A percentile compares a stretch with the other conserved stretches of the same genome.
Evolutionary conservation across 92 coral and sea anemone species (phyloP).

Genomic region (Palythoa grandiflora): DNA sequence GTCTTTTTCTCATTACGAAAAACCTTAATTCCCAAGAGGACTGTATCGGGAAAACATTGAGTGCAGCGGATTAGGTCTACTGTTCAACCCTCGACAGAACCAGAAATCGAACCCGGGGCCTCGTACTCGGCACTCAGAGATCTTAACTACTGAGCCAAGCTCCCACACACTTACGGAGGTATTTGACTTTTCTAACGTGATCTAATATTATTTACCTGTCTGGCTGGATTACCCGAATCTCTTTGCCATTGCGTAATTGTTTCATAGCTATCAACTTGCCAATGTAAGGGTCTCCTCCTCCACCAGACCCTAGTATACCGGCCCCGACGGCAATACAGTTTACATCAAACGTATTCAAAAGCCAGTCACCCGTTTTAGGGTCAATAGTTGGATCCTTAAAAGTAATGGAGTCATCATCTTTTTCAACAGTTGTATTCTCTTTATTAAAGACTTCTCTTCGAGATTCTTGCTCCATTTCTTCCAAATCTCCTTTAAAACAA

Average conservation of each 20-base stretch:
- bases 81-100: too few species aligned
- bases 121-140: too few species aligned
- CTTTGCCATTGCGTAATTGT: slow-evolving; percentile 64
- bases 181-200: too few species aligned
- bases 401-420: slow-evolving; percentile 27
- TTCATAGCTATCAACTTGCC: slow-evolving; percentile 72
- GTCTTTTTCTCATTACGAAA: too few species aligned
- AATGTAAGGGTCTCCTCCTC: slow-evolving; percentile 91
- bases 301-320: slow-evolving; percentile 97
- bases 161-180: too few species aligned
- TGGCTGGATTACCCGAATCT: slow-evolving; percentile 89
- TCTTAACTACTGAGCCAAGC: too few species aligned
- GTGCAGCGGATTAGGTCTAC: too few species aligned
- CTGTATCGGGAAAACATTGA: too few species aligned
- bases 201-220: slow-evolving; percentile 62
- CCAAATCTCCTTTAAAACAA: neutral
- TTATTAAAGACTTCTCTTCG: neutral
- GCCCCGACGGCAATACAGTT: slow-evolving; percentile 92
- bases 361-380: slow-evolving; percentile 84
- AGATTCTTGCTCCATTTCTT: neutral
- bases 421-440: slow-evolving; percentile 4
- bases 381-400: slow-evolving; percentile 73
- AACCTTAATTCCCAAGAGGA: too few species aligned
- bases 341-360: slow-evolving; percentile 84
- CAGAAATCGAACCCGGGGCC: too few species aligned